Percentiles rank a stretch among this genome's conserved stretches.
Evolutionary conservation across 2,888 invertebrate genomes (phyloP).

Genomic region (Caenorhabditis zanzibari): DNA sequence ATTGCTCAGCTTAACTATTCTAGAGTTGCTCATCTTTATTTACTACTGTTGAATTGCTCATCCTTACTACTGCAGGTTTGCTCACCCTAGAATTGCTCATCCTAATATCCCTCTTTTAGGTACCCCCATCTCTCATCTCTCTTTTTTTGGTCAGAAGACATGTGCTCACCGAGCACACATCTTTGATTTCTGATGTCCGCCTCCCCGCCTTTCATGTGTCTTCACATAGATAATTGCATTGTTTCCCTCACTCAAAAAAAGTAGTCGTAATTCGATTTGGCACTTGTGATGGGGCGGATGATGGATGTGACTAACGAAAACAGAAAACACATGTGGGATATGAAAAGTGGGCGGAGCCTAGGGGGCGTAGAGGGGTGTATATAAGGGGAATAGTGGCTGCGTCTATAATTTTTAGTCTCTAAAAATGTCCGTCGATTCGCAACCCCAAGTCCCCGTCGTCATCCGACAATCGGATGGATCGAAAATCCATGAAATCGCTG

Average conservation of each 20-base stretch:
- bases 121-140: no score
- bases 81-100: no score
- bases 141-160: constrained; percentile 2
- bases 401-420: not conserved
- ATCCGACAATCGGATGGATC: constrained; percentile 45
- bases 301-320: constrained; percentile 4
- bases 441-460: constrained; percentile 19
- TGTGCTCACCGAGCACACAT: constrained; percentile 22
- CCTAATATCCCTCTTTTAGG: no score
- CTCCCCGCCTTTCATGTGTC: not conserved
- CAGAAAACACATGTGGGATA: not conserved
- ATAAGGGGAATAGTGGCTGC: not conserved
- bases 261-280: constrained; percentile 26
- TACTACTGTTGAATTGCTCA: no score
- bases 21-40: no score
- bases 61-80: no score
- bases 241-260: constrained; percentile 32
- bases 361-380: not conserved
- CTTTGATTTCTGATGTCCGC: constrained; percentile 25
- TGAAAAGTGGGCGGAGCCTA: constrained; percentile 5
- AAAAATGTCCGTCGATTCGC: constrained; percentile 2
- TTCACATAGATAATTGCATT: constrained; percentile 39
- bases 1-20: no score
- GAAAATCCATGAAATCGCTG: constrained; percentile 47
- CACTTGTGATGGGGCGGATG: constrained; percentile 25